Conservation (phyloP, 2,113 vertebrate genomes). For the Rhinopithecus roxellana region DNA sequence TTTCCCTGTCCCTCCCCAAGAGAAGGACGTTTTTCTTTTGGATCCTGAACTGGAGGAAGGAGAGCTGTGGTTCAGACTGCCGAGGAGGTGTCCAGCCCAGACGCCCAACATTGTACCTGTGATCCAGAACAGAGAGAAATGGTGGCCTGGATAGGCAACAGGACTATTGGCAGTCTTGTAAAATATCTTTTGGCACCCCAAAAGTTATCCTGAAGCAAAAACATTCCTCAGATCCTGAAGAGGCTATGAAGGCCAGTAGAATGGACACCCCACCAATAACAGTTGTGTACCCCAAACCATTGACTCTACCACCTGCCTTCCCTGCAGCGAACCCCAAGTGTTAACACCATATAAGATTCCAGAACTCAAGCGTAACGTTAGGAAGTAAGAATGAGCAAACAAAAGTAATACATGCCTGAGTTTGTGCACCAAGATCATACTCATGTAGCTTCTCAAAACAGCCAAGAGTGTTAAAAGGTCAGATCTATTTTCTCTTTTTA, state of each 20-base stretch:
- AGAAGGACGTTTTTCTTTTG: background rate
- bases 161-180: background rate
- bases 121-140: background rate
- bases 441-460: background rate
- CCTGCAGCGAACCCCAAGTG: background rate
- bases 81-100: background rate
- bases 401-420: background rate
- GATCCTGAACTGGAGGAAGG: background rate
- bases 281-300: background rate
- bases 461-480: background rate
- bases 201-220: background rate
- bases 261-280: background rate
- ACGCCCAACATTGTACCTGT: no score
- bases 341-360: background rate
- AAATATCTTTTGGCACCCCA: background rate
- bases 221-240: background rate
- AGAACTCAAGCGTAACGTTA: background rate
- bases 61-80: background rate
- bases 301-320: background rate
- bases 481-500: background rate
- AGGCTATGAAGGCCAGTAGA: background rate
- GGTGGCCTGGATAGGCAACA: background rate
- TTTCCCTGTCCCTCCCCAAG: background rate
- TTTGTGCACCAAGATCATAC: background rate
- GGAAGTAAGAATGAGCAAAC: background rate